Conservation (phyloP, 2,797 vertebrate species). For the Epinephelus coioides region DNA sequence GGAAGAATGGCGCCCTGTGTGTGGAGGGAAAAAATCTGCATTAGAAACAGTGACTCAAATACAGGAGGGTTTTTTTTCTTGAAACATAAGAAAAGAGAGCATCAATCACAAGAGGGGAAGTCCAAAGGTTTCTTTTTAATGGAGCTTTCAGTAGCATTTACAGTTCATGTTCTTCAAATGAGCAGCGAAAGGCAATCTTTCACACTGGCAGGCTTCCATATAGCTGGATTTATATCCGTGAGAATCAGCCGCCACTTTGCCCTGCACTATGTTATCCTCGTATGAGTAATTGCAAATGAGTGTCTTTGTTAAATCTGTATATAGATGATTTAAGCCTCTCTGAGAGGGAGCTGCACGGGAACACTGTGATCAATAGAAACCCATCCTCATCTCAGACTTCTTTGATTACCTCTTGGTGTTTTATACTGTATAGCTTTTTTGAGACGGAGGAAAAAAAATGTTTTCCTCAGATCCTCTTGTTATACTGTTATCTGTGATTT, state of each 20-base stretch:
- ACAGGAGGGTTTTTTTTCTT: not conserved
- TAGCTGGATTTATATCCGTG: slow-evolving; percentile 20
- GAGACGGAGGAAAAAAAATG: not conserved
- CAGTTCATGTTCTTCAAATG: slow-evolving; percentile 30
- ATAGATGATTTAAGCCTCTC: slow-evolving; percentile 52
- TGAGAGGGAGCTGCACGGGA: slow-evolving; percentile 23
- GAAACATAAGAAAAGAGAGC: not conserved
- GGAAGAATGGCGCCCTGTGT: not conserved
- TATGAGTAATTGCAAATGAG: slow-evolving; percentile 47
- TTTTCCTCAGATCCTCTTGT: slow-evolving; percentile 39
- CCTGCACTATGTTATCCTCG: slow-evolving; percentile 27
- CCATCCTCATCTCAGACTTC: slow-evolving; percentile 13
- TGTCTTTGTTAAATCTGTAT: slow-evolving; percentile 50
- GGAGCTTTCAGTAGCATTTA: slow-evolving; percentile 20
- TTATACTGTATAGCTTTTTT: not conserved
- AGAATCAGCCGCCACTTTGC: slow-evolving; percentile 8
- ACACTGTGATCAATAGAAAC: slow-evolving; percentile 38
- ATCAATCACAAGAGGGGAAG: not conserved
- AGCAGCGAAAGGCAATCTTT: slow-evolving; percentile 35
- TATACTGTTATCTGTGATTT: slow-evolving; percentile 42
- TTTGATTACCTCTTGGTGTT: slow-evolving; percentile 43
- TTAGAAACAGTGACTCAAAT: not conserved
- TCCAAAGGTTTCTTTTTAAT: slow-evolving; percentile 3
- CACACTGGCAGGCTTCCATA: slow-evolving; percentile 36
- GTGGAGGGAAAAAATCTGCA: not conserved